Base-by-base conservation (phyloP, 1,140 invertebrate genomes). In the Drosophila tani region DNA sequence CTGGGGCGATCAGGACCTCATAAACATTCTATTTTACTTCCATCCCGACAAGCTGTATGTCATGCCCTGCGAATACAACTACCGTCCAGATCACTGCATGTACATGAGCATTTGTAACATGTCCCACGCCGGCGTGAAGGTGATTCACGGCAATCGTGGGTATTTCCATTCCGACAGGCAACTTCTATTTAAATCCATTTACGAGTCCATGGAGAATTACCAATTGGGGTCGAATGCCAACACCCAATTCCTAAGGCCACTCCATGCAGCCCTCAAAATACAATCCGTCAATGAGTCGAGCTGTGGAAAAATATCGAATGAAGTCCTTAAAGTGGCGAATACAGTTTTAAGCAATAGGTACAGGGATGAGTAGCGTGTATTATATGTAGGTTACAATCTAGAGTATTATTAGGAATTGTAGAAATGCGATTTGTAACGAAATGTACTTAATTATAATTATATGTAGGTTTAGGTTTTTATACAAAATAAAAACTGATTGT, bases 1-100 rank as follows among this genome's bases (percentile, higher is more conserved):
- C 5, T 99, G 97, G 97, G 98, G 98, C n/a, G 98, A 99, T 94
- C 98, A 99, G 93, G 98, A 99, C 94, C 97, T 99, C 66, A 98
- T 99, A 74, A 99, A 99, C 92, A 98, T 99, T 75, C 96, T 98
- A 81, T 99, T 99, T 92, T 96, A 98, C 93, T 97, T 96, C 93
- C 96, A 98, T 94, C 96, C 97, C 81, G 97, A 97, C 64, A 96
- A 97, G 82, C 93, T 99, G 15, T 96, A 96, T 75, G 93, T 98
- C 40, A 96, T 97, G 92, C 95, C 96, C 0, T 99, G 98, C 92
- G 94, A 97, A 57, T 98, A 97, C 93, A 99, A 99, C 93, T 99
- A 97, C 91, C 95, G 98, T 58, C 96, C 98, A 11, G 98, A 99
- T 94, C 98, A 99, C 92, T 99, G 98, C 92, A 98, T 98, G 96